phyloP scores from a whole-genome alignment of 2,113 vertebrate genomes.

The Macrotus californicus region DNA sequence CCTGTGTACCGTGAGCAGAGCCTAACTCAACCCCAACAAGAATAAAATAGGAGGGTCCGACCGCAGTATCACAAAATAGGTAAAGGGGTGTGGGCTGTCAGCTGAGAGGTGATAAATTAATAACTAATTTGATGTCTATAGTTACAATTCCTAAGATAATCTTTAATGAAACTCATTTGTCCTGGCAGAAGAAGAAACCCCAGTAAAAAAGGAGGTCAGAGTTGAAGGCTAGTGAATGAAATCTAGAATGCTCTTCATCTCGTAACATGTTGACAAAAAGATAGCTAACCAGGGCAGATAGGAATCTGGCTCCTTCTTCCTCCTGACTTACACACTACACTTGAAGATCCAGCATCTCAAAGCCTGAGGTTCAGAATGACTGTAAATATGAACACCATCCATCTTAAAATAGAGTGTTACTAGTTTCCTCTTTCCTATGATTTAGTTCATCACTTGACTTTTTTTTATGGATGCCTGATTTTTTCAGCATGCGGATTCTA shows the following conservation, averaged over 20 bases:
- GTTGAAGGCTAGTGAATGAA: not conserved
- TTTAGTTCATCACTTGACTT: conserved; percentile 3
- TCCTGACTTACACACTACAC: not conserved
- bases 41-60: not conserved
- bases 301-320: not conserved
- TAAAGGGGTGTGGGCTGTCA: not conserved
- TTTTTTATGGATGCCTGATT: not conserved
- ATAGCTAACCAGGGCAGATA: not conserved
- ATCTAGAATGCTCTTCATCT: not conserved
- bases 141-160: not conserved
- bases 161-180: not conserved
- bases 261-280: not conserved
- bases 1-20: not conserved
- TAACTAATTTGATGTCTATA: not conserved
- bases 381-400: not conserved
- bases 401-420: not conserved
- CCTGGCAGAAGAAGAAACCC: not conserved
- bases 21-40: not conserved
- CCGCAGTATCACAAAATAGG: not conserved
- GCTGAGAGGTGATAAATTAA: not conserved
- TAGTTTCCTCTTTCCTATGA: not conserved
- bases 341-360: not conserved
- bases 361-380: not conserved
- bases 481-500: conserved; percentile 1
- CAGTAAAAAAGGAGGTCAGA: not conserved